Conservation (phyloP, 2,888 invertebrate species). For the Philereme vetulata region DNA sequence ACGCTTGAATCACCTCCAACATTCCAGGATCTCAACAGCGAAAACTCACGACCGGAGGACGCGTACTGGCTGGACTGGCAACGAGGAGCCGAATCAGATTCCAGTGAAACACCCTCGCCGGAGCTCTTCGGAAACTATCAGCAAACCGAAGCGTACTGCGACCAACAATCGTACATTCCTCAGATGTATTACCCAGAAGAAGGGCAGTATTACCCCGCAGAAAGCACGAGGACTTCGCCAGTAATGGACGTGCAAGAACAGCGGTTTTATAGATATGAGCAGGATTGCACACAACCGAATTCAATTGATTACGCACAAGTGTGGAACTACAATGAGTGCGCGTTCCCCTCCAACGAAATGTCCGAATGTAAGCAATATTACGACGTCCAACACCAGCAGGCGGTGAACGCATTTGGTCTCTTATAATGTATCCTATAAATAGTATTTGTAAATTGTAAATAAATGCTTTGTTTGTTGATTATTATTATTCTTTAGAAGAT, state of each 20-base stretch:
- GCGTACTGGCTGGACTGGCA: constrained; percentile 85
- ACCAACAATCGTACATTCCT: constrained; percentile 65
- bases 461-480: constrained; percentile 43
- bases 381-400: constrained; percentile 63
- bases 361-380: constrained; percentile 69
- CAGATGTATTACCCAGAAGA: constrained; percentile 75
- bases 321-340: constrained; percentile 73
- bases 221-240: constrained; percentile 67
- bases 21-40: constrained; percentile 88
- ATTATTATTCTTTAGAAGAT: constrained; percentile 42
- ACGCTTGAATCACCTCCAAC: constrained; percentile 87
- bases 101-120: constrained; percentile 84
- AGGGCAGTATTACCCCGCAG: constrained; percentile 68
- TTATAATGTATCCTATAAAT: constrained; percentile 64
- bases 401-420: constrained; percentile 64
- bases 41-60: constrained; percentile 86
- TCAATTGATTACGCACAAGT: constrained; percentile 59
- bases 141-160: constrained; percentile 70
- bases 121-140: constrained; percentile 78
- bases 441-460: constrained; percentile 50
- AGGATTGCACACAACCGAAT: constrained; percentile 65
- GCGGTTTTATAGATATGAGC: constrained; percentile 68
- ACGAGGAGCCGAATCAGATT: constrained; percentile 73
- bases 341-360: constrained; percentile 59
- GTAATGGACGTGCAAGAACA: constrained; percentile 66